phyloP scores from a whole-genome alignment of 2,113 vertebrate species.

The Machaerirhynchus nigripectus region DNA sequence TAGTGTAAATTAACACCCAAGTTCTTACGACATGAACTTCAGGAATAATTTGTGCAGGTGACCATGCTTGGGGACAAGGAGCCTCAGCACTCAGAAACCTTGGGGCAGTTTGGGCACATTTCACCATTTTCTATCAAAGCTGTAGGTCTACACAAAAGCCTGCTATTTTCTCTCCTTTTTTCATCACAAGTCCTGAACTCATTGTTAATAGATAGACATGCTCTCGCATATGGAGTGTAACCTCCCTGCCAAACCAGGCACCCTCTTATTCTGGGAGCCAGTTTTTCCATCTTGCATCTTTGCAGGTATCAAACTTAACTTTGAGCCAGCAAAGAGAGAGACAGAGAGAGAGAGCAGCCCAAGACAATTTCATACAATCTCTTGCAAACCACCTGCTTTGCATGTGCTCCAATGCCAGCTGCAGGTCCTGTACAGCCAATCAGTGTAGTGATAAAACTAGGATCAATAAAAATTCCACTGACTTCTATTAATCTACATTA shows the following conservation, averaged over 20 bases:
- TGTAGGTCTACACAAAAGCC: background rate
- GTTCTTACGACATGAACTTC: background rate
- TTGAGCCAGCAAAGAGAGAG: background rate
- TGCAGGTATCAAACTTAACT: background rate
- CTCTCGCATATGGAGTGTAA: fast-evolving
- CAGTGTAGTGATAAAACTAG: background rate
- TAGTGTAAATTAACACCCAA: background rate
- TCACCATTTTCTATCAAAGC: background rate
- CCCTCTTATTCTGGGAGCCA: background rate
- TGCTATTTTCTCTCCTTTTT: background rate
- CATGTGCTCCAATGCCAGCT: background rate
- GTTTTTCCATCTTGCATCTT: background rate
- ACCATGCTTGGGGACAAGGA: background rate
- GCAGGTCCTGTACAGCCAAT: background rate
- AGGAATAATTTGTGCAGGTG: background rate
- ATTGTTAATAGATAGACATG: background rate
- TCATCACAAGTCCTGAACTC: background rate
- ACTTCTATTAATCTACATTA: background rate
- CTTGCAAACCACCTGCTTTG: background rate
- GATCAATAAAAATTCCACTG: background rate
- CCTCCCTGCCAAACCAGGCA: background rate
- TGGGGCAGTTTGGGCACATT: background rate
- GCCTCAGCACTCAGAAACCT: background rate
- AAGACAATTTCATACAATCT: background rate
- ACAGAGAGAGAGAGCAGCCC: background rate